Evolutionary conservation across 2,113 vertebrate genomes (phyloP), one percentile per base, ranked within the genome.

Genomic region (Calidris pygmaea): DNA sequence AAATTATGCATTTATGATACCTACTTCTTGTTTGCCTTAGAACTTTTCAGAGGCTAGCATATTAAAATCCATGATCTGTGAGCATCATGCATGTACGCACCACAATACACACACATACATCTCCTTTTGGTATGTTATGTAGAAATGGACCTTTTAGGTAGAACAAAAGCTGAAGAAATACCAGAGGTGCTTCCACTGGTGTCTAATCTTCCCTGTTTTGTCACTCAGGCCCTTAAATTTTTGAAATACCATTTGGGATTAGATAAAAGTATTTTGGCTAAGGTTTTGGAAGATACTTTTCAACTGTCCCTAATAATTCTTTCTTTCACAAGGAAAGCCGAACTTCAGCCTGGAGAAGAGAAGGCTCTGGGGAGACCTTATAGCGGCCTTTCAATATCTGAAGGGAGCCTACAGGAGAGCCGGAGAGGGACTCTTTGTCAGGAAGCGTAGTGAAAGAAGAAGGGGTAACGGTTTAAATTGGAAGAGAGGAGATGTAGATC

Each of bases 11-110:
- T 80, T 79, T 85, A 13, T 13, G 66, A 0, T 53, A 23, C 3
- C 20, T 35, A n/a, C 11, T 66, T 94, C 12, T n/a, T 70, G 18
- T 73, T 89, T 87, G 62, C 32, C 2, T 16, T 60, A 26, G 18
- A 82, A 4, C 70, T 85, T 81, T 35, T 47, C 24, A 82, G 80
- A 71, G 34, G 6, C 34, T 22, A 35, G 30, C 27, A 13, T 76
- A 60, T 60, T 87, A 56, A 87, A 91, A 73, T 71, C 19, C 5
- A 1, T 20, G 5, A 9, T 55, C 7, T 71, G 7, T 62, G 48
- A 39, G 16, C 29, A 20, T 56, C 0, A 0, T 5, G 16, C 7
- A 6, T 34, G 22, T 70, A 17, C 1, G 3, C 11, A 58, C 12
- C 65, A n/a, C 35, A 43, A 27, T 43, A 18, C 8, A 2, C 14